Percentiles rank a stretch among this genome's conserved stretches.
Evolutionary conservation across 2,113 vertebrate species (phyloP).

Genomic region (Malurus alboscapulatus): DNA sequence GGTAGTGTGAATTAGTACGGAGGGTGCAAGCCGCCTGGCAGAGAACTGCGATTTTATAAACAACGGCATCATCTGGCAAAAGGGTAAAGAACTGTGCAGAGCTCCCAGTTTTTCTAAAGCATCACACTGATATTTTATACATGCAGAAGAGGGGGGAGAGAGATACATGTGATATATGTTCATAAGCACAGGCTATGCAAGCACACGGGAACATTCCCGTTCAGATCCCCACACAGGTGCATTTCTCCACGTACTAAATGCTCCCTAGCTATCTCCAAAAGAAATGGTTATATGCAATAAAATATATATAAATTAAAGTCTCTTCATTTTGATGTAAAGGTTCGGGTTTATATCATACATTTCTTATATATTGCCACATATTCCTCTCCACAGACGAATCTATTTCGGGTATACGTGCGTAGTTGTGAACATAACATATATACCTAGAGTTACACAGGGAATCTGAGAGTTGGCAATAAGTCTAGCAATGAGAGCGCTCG

Average conservation of each 20-base stretch:
- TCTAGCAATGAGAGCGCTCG: neutral
- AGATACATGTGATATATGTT: neutral
- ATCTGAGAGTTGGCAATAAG: neutral
- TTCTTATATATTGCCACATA: neutral
- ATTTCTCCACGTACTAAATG: neutral
- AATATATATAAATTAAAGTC: neutral
- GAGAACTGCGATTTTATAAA: slow-evolving; percentile 5
- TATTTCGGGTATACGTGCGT: neutral
- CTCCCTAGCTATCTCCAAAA: neutral
- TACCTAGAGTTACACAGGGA: neutral
- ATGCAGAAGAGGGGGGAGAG: neutral
- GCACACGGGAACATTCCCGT: neutral
- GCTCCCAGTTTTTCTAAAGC: neutral
- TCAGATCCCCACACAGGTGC: neutral
- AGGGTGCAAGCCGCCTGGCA: neutral
- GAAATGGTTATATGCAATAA: neutral
- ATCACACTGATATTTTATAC: neutral
- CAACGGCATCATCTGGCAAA: slow-evolving; percentile 24
- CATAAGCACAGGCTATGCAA: neutral
- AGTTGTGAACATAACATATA: neutral
- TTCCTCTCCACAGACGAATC: neutral
- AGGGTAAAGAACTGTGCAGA: neutral
- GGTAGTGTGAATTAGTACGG: neutral
- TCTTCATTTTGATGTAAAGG: slow-evolving; percentile 5
- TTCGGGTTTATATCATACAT: neutral